Percentiles rank a stretch among this genome's conserved stretches.
Evolutionary conservation across 2,888 invertebrate species (phyloP).

Genomic region (Galeruca laticollis): DNA sequence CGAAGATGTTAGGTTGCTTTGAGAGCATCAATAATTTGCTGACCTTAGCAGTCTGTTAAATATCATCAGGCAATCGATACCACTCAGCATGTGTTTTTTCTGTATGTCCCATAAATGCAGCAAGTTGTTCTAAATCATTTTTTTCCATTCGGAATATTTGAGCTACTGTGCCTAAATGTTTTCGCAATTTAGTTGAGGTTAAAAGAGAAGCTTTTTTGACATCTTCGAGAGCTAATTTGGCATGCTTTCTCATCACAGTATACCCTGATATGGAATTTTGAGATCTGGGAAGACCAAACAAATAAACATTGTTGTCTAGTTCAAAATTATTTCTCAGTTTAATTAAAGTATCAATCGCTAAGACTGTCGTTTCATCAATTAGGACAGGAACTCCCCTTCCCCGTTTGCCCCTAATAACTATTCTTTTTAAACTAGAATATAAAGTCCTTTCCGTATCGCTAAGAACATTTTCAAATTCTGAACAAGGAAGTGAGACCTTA

Average conservation of each 20-base stretch:
- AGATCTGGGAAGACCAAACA: neutral
- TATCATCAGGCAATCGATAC: neutral
- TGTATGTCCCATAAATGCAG: too few species aligned
- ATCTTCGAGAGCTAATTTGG: neutral
- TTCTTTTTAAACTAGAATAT: neutral
- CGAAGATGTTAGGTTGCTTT: neutral
- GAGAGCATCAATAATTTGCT: neutral
- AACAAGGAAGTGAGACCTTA: neutral
- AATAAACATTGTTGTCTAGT: neutral
- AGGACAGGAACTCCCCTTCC: neutral
- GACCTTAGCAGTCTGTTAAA: neutral
- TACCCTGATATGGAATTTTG: neutral
- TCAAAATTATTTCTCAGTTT: neutral
- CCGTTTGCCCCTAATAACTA: neutral
- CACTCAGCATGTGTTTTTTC: too few species aligned
- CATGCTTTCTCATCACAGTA: neutral
- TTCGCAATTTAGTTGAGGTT: neutral
- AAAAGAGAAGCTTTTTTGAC: neutral
- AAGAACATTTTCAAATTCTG: neutral
- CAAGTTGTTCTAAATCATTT: too few species aligned
- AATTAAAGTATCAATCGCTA: neutral
- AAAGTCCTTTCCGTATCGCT: neutral
- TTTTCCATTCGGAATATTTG: too few species aligned
- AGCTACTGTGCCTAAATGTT: neutral
- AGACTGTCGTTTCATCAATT: neutral